Evolutionary conservation across 2,888 invertebrate genomes (phyloP).

Genomic region (Macrosiphum euphorbiae): DNA sequence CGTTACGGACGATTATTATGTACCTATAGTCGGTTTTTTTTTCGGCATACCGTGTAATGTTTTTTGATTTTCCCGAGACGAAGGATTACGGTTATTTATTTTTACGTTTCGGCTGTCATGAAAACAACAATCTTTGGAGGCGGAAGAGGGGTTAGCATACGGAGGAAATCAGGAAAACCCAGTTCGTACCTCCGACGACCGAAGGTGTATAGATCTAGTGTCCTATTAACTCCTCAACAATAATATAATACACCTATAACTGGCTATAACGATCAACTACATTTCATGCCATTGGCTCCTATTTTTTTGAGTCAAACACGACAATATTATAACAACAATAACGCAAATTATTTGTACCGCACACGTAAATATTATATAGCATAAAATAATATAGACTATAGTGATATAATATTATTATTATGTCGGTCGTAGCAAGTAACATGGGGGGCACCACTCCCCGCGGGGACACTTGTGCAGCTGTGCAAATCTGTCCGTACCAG

Average conservation of each 20-base stretch:
- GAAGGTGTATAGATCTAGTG: background rate
- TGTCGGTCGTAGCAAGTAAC: background rate
- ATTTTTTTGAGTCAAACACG: too few relatives aligned
- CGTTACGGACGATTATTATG: background rate
- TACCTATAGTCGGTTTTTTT: background rate
- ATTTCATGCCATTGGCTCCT: too few relatives aligned
- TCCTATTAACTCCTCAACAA: too few relatives aligned
- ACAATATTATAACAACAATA: too few relatives aligned
- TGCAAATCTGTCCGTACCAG: background rate
- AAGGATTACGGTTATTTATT: background rate
- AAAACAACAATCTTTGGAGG: background rate
- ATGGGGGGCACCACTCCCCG: background rate
- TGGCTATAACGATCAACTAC: too few relatives aligned
- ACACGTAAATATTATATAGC: background rate
- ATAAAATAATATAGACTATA: too few relatives aligned
- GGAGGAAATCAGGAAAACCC: background rate
- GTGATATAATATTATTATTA: background rate
- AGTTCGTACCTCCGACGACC: background rate
- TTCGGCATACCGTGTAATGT: background rate
- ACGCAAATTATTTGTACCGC: background rate
- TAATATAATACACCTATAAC: too few relatives aligned
- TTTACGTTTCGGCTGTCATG: background rate
- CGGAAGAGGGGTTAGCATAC: background rate
- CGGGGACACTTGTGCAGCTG: slow-evolving; percentile 43
- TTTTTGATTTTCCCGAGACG: background rate